Conservation (phyloP, 2,888 invertebrate genomes). For the Xanthorhoe spadicearia region DNA sequence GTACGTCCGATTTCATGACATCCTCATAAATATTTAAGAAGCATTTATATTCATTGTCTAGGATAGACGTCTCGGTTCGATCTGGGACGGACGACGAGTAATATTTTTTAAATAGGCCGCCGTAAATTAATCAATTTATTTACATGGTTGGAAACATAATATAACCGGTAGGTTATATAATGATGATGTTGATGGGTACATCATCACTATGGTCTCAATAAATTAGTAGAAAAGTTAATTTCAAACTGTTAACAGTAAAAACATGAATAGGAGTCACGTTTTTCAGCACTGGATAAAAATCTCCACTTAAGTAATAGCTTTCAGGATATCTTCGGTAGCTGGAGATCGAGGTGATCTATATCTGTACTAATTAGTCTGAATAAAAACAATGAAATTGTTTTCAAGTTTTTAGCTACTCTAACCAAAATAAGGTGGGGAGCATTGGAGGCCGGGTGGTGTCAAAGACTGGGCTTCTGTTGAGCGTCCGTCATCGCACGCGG, state of each 20-base stretch:
- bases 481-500: conserved; percentile 70
- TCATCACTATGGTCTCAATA: too few species aligned
- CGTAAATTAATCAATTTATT: neutral
- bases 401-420: conserved; percentile 36
- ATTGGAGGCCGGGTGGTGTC: conserved; percentile 69
- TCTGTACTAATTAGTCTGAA: neutral
- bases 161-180: too few species aligned
- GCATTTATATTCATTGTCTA: conserved; percentile 23
- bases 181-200: neutral
- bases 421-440: conserved; percentile 67
- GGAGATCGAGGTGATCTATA: neutral
- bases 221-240: too few species aligned
- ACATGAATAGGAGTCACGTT: neutral
- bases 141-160: neutral
- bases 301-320: neutral
- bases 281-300: neutral
- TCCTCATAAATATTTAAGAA: conserved; percentile 30
- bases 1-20: conserved; percentile 31
- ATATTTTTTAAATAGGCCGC: neutral
- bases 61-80: conserved; percentile 21
- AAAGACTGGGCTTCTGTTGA: conserved; percentile 72
- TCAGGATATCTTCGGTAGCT: neutral
- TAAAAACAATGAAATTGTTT: conserved; percentile 54
- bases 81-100: neutral
- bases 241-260: neutral